Evolutionary conservation across 2,888 invertebrate species (phyloP).

Genomic region (Spisula solida): DNA sequence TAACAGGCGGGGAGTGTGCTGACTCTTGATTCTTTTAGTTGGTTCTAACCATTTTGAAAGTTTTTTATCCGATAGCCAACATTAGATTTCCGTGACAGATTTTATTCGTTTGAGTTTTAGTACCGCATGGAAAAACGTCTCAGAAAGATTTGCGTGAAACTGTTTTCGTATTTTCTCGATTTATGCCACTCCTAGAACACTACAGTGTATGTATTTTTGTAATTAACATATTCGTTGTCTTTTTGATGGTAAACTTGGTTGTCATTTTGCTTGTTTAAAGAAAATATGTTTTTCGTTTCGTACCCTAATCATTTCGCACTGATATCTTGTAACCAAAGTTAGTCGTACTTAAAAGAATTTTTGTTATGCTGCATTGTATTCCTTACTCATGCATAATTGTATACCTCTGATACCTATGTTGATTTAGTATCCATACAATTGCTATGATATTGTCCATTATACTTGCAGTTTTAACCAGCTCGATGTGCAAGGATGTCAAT

Average conservation of each 20-base stretch:
- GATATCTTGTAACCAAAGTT: not conserved
- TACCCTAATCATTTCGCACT: not conserved
- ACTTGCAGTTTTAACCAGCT: constrained; percentile 18
- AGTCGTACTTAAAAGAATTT: constrained; percentile 1
- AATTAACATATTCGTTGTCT: not conserved
- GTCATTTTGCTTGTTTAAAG: not conserved
- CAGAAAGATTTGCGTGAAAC: not conserved
- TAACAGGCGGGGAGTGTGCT: not conserved
- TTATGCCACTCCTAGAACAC: not conserved
- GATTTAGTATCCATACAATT: constrained; percentile 3
- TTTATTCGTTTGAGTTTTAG: not conserved
- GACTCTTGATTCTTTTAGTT: not conserved
- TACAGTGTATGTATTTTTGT: constrained; percentile 1
- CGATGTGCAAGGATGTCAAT: constrained; percentile 13
- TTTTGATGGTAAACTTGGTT: not conserved
- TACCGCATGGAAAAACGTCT: not conserved
- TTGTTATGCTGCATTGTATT: constrained; percentile 1
- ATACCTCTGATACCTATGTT: constrained; percentile 1
- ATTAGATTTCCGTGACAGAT: not conserved
- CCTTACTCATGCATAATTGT: not conserved
- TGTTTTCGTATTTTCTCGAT: not conserved
- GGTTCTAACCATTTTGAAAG: not conserved
- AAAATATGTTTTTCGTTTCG: not conserved
- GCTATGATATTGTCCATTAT: not conserved
- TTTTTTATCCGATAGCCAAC: not conserved